Evolutionary conservation across 2,888 invertebrate species (phyloP), one percentile per base, ranked within the genome.

Genomic region (Brachycybe producta): DNA sequence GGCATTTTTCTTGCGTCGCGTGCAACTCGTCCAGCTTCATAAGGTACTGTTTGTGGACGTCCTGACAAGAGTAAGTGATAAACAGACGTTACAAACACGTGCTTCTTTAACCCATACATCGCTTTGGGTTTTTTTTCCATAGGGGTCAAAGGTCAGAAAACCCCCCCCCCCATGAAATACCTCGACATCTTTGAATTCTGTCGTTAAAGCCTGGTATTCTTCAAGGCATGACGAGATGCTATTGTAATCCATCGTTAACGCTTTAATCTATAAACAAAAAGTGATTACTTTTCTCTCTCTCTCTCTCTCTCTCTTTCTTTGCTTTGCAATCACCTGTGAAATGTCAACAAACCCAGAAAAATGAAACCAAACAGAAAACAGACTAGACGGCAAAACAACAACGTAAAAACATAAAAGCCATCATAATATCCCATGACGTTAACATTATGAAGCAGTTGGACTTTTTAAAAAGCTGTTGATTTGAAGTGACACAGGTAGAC

Each of bases 11-110:
- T 67, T 94, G 94, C 39, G 85, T 72, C 58, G 79, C 78, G 44
- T 81, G 78, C 28, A 94, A 75, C 66, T 87, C 83, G 60, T 90
- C 87, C 58, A 95, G 72, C 66, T 87, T 82, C 51, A 81, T 76
- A 48, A 82, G 74, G 70, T 94, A 94, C 55, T 81, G 79, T 62
- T 82, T 82, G 69, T 90, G 91, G 42, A 78, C 68, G 40, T 72
- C 70, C 88, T 88, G 66, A 21, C 69, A 67, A 46, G 19, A 43
- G 26, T 13, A 41, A n/a, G 24, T 23, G 11, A 41, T 41, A 24
- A n/a, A 32, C 11, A 11, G n/a, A 19, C 4, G 17, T 40, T 5
- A 13, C 15, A 40, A 32, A n/a, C 11, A n/a, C 11, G 11, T 32
- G 11, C 11, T 32, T 32, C n/a, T 32, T 32, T 32, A 32, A 11